Evolutionary conservation across 2,113 vertebrate genomes (phyloP).

Genomic region (Telmatochromis sp.): DNA sequence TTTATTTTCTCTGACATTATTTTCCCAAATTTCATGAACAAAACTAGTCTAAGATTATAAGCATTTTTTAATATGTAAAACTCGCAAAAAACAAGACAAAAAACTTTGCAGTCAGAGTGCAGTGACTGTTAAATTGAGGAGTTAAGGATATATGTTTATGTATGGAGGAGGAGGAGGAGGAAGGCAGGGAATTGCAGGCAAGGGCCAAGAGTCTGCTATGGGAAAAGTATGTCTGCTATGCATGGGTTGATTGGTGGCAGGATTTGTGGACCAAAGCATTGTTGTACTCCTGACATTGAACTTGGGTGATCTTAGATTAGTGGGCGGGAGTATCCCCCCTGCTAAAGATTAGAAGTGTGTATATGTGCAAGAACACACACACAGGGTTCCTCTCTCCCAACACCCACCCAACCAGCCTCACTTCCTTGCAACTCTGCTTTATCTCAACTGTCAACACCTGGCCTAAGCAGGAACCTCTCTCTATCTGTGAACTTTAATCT

Average conservation of each 20-base stretch:
- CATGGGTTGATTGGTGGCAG: slow-evolving; percentile 53
- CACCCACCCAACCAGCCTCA: slow-evolving; percentile 44
- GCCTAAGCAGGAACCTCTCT: slow-evolving; percentile 68
- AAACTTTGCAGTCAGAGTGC: not conserved
- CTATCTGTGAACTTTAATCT: slow-evolving; percentile 74
- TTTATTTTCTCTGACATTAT: not conserved
- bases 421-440: slow-evolving; percentile 62
- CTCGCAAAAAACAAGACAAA: not conserved
- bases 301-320: slow-evolving; percentile 49
- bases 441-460: slow-evolving; percentile 76
- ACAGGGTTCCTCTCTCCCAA: slow-evolving; percentile 27
- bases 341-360: slow-evolving; percentile 36
- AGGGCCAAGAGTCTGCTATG: slow-evolving; percentile 43
- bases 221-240: slow-evolving; percentile 66
- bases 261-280: slow-evolving; percentile 61
- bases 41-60: not conserved
- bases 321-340: not conserved
- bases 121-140: slow-evolving; percentile 32
- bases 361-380: slow-evolving; percentile 36
- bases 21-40: not conserved
- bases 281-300: slow-evolving; percentile 70
- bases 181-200: slow-evolving; percentile 6
- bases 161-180: not conserved
- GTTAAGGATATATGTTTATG: slow-evolving; percentile 38
- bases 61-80: not conserved